Evolutionary conservation across 2,888 invertebrate genomes (phyloP).

Genomic region (Troides helena): DNA sequence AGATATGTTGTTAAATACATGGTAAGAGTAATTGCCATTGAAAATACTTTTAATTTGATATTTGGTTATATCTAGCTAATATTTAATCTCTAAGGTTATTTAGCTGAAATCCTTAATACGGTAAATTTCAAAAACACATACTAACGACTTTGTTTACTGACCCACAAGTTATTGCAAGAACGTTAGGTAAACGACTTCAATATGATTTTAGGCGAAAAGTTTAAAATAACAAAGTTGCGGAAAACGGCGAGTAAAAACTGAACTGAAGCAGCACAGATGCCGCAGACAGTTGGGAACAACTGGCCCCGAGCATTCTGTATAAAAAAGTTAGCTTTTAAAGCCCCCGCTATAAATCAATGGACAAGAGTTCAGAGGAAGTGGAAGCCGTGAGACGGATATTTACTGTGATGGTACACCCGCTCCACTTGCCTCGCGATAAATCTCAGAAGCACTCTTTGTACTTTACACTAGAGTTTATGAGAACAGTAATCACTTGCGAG

Average conservation of each 20-base stretch:
- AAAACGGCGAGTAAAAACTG: conserved; percentile 65
- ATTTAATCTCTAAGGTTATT: too few species aligned
- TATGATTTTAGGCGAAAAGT: conserved; percentile 57
- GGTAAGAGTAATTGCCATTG: too few species aligned
- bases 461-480: conserved; percentile 49
- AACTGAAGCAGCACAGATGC: conserved; percentile 72
- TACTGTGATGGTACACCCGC: conserved; percentile 63
- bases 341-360: conserved; percentile 74
- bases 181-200: conserved; percentile 38
- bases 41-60: too few species aligned
- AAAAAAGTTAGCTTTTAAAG: conserved; percentile 77
- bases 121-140: too few species aligned
- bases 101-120: too few species aligned
- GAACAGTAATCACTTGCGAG: conserved; percentile 53
- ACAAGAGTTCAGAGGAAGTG: conserved; percentile 66
- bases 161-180: conserved; percentile 15
- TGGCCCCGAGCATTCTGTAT: conserved; percentile 65
- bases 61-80: too few species aligned
- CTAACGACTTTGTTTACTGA: background rate
- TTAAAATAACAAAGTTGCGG: conserved; percentile 70
- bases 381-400: conserved; percentile 68
- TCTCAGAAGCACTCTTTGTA: conserved; percentile 60
- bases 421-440: conserved; percentile 57
- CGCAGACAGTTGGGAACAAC: conserved; percentile 76
- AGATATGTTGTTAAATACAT: too few species aligned